These are phyloP conservation scores for Phylloscopus whistleri DNA, from an alignment of 2,113 vertebrate genomes.

Conservation along the genomic window DNA sequence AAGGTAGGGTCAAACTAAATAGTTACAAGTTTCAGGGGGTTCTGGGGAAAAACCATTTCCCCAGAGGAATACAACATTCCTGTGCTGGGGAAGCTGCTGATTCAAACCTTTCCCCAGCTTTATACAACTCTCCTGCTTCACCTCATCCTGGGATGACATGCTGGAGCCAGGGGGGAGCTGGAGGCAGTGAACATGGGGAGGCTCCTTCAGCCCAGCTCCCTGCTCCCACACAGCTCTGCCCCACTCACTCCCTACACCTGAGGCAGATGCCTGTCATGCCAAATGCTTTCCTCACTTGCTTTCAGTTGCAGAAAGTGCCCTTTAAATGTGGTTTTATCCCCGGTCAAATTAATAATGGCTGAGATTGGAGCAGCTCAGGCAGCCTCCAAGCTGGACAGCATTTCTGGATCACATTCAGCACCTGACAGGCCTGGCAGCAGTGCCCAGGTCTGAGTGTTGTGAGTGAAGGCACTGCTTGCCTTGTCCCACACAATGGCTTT, in stretches of 20 bases:
- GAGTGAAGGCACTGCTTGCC: neutral
- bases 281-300: neutral
- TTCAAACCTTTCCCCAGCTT: neutral
- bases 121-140: neutral
- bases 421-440: neutral
- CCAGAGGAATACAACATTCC: too few relatives aligned
- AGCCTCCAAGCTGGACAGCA: neutral
- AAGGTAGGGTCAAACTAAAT: too few relatives aligned
- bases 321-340: neutral
- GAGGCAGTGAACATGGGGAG: neutral
- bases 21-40: too few relatives aligned
- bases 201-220: neutral
- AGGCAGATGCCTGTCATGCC: neutral
- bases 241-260: neutral
- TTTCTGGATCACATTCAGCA: conserved; percentile 3
- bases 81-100: neutral
- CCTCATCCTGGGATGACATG: fast-evolving
- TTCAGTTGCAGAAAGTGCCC: neutral
- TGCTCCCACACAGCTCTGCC: neutral
- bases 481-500: neutral
- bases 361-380: neutral
- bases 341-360: neutral
- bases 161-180: neutral
- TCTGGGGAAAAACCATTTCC: too few relatives aligned
- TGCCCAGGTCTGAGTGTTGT: neutral